Conservation (phyloP, 2,888 invertebrate species). For the Cybosia mesomella region DNA sequence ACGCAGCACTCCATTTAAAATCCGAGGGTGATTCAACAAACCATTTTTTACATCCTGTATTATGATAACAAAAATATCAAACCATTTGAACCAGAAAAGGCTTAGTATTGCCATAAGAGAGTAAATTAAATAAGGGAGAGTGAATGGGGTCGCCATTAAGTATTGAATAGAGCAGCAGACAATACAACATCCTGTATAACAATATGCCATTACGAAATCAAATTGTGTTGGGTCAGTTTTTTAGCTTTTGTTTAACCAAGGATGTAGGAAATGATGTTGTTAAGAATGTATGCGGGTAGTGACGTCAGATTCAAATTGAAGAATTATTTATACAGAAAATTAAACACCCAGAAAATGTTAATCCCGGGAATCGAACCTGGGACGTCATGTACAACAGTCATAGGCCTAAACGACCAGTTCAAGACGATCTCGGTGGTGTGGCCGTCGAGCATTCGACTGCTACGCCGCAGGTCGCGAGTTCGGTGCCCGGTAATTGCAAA, state of each 20-base stretch:
- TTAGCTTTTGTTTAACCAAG: conserved; percentile 20
- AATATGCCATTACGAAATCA: conserved; percentile 59
- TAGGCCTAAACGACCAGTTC: too few species aligned
- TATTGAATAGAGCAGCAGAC: conserved; percentile 63
- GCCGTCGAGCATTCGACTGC: too few species aligned
- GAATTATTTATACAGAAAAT: background rate
- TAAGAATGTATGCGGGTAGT: background rate
- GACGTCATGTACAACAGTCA: too few species aligned
- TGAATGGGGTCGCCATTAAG: conserved; percentile 60
- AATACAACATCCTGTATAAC: conserved; percentile 62
- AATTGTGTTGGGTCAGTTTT: conserved; percentile 20
- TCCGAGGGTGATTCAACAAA: conserved; percentile 2
- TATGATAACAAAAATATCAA: conserved; percentile 23
- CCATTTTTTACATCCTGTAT: conserved; percentile 12
- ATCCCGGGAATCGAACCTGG: too few species aligned
- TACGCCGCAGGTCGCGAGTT: too few species aligned
- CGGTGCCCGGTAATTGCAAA: too few species aligned
- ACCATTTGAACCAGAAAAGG: conserved; percentile 38
- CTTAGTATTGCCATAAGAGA: conserved; percentile 31
- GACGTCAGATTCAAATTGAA: background rate
- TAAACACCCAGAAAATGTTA: background rate
- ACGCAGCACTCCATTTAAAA: background rate
- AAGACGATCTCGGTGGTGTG: too few species aligned
- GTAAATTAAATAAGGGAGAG: conserved; percentile 66
- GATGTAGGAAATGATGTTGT: conserved; percentile 30